phyloP scores from a whole-genome alignment of 2,888 invertebrate genomes.

The Cryptocephalus primarius region DNA sequence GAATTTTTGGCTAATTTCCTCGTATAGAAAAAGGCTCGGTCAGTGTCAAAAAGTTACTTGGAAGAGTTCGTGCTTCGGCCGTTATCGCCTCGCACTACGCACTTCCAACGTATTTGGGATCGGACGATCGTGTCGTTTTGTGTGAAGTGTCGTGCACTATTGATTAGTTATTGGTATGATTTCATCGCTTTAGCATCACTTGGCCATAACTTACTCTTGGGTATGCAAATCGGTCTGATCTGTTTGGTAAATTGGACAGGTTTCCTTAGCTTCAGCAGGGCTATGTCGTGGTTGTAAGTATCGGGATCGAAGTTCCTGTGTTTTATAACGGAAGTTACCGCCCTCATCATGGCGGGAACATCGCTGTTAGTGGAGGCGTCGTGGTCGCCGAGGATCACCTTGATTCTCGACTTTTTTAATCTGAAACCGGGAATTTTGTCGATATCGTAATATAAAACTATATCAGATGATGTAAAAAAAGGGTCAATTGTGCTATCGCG shows the following conservation, averaged over 20 bases:
- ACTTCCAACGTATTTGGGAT: too few relatives aligned
- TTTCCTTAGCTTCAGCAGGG: conserved; percentile 64
- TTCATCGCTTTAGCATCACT: too few relatives aligned
- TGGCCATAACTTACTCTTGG: conserved; percentile 42
- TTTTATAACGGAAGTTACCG: conserved; percentile 64
- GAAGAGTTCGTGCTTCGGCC: too few relatives aligned
- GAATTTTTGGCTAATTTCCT: too few relatives aligned
- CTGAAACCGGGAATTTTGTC: conserved; percentile 37
- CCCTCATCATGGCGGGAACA: conserved; percentile 69
- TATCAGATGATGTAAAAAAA: too few relatives aligned
- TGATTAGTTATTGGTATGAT: too few relatives aligned
- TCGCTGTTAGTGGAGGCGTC: conserved; percentile 72
- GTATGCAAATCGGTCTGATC: conserved; percentile 68
- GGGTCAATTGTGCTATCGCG: too few relatives aligned
- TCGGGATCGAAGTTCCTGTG: conserved; percentile 77
- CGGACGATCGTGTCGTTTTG: too few relatives aligned
- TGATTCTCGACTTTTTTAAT: conserved; percentile 66
- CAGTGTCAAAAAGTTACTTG: too few relatives aligned
- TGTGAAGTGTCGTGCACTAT: too few relatives aligned
- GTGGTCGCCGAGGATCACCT: conserved; percentile 74
- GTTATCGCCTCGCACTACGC: too few relatives aligned
- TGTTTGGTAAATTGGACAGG: conserved; percentile 66
- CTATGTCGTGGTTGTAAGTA: conserved; percentile 80
- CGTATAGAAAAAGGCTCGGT: too few relatives aligned
- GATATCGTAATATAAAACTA: neutral